Evolutionary conservation across 2,888 invertebrate genomes (phyloP), one percentile per base, ranked within the genome.

Genomic region (Spialia ferax): DNA sequence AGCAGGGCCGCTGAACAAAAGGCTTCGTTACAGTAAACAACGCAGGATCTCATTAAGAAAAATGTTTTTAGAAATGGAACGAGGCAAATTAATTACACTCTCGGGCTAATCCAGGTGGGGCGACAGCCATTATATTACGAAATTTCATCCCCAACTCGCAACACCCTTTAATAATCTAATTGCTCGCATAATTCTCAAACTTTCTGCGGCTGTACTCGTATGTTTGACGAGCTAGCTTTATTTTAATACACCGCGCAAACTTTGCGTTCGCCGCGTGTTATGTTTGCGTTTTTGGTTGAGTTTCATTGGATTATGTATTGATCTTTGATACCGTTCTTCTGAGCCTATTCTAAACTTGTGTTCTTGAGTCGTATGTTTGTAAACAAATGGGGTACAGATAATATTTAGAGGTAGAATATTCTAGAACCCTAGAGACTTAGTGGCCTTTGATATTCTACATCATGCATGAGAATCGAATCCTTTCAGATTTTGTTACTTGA

Each of bases 131-230:
- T 66, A 66, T 66, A 66, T 75, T 73, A 73, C 72, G 72, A 74
- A 75, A 75, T 75, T 72, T 70, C 66, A 73, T 73, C 69, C 66
- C 70, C 70, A 75, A 74, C 72, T 74, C 71, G 74, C 71, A 74
- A 75, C 77, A 77, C 71, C 73, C 75, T 75, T 74, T 77, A 77
- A 77, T 77, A 77, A 74, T 75, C 74, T 77, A 77, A 77, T 77
- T 77, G 75, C 77, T 75, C 73, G 73, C 75, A 77, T 75, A 73
- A 73, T 77, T 74, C 71, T 56, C 61, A 67, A 75, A 76, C 70
- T 76, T 75, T 75, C 72, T 68, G 73, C 69, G 73, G 71, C 71
- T 32, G 65, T n/a, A n/a, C n/a, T n/a, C n/a, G n/a, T 70, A 67
- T 73, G 68, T 72, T 70, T 71, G 74, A 69, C 70, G 50, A 66